Base-by-base conservation (phyloP, 64 coral and sea anemone genomes). In the Stylophora pistillata region DNA sequence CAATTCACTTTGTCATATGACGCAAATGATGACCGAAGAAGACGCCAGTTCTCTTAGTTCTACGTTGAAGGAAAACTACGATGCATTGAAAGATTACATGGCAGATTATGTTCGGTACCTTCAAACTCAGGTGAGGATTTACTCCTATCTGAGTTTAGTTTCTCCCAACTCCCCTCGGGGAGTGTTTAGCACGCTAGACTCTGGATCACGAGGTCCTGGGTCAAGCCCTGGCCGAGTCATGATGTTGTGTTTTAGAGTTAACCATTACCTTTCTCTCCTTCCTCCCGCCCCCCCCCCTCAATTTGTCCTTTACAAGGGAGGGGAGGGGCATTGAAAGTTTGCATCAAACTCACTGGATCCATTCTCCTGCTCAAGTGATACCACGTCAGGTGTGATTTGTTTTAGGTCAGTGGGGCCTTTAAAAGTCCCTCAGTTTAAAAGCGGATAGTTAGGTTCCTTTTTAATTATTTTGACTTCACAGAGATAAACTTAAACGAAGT, bases 1-100 rank as follows among this genome's bases (percentile, higher is more conserved):
- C 10, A 84, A 84, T 84, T 84, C 80, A 5, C 58, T 84, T 3
- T 84, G 61, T 25, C 80, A 84, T n/a, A 69, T 84, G 80, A 84
- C 80, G 30, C 13, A 12, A 20, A 21, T 84, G 32, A 84, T 84
- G 80, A 69, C 63, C 15, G 61, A 20, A 23, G 80, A 84, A 70
- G 80, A 84, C 33, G 34, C 61, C 15, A 23, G 47, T 53, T 84
- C 32, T 34, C 34, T 84, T 9, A 13, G 33, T 34, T 12, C 60
- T 23, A 34, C 69, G 60, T 52, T 84, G 37, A 33, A 70, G 47
- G 61, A 69, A 84, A 71, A 34, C 17, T 61, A 84, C 31, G 80
- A 84, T 3, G 69, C 80, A 1, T 84, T 26, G 60, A 84, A 84
- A 69, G 61, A 41, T 52, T 84, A 84, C 63, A 53, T 84, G 11